phyloP scores from a whole-genome alignment of 1,140 invertebrate genomes.

The Rhyzopertha dominica region DNA sequence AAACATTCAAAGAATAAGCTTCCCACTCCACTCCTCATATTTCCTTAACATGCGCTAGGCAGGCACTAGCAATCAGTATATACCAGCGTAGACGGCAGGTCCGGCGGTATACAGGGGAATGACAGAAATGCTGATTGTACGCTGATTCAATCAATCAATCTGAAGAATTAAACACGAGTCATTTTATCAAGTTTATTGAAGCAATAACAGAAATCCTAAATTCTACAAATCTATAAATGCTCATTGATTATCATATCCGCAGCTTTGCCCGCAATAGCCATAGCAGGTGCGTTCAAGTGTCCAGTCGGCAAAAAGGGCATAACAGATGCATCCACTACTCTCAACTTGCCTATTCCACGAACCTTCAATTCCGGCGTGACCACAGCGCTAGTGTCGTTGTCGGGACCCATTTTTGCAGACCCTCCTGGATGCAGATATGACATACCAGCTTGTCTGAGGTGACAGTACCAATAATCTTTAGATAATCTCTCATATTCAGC shows the following conservation, averaged over 20 bases:
- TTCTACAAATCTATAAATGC: too few relatives aligned
- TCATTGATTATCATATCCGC: slow-evolving; percentile 52
- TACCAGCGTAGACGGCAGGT: too few relatives aligned
- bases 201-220: too few relatives aligned
- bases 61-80: too few relatives aligned
- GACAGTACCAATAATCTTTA: slow-evolving; percentile 49
- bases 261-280: slow-evolving; percentile 54
- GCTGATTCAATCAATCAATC: too few relatives aligned
- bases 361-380: slow-evolving; percentile 47
- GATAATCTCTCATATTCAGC: slow-evolving; percentile 53
- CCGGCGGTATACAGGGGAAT: too few relatives aligned
- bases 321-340: slow-evolving; percentile 47
- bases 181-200: too few relatives aligned
- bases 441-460: slow-evolving; percentile 42
- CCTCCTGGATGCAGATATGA: slow-evolving; percentile 58
- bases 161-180: too few relatives aligned
- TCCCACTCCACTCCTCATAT: too few relatives aligned
- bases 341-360: slow-evolving; percentile 43
- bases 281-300: slow-evolving; percentile 46
- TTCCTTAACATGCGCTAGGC: too few relatives aligned
- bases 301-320: slow-evolving; percentile 44
- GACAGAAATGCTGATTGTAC: too few relatives aligned
- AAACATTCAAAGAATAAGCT: too few relatives aligned
- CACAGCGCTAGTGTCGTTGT: slow-evolving; percentile 44
- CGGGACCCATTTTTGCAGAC: slow-evolving; percentile 56